A percentile compares a stretch with the other conserved stretches of the same genome.
phyloP scores from a whole-genome alignment of 2,888 invertebrate species.

The Drosophila cyrtoloma region DNA sequence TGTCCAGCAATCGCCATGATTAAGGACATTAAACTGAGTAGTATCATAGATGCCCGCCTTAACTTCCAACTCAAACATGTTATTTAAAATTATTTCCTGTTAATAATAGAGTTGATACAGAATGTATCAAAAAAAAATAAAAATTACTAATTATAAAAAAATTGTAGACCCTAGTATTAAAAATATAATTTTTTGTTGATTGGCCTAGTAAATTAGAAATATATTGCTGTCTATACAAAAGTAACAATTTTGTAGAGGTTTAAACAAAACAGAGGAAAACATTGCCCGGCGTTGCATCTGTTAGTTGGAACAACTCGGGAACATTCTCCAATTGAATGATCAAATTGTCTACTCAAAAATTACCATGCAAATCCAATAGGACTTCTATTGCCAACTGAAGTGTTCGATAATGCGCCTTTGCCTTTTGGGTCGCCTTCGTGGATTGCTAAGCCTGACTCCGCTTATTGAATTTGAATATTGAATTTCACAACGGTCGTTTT shows the following conservation, averaged over 20 bases:
- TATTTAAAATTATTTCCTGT: conserved; percentile 13
- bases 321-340: not conserved
- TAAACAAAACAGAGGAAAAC: not conserved
- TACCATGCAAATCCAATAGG: not conserved
- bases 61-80: not conserved
- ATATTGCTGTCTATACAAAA: not conserved
- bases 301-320: too few relatives aligned
- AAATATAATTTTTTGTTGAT: not conserved
- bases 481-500: not conserved
- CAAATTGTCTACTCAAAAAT: not conserved
- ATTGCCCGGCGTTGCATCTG: too few relatives aligned
- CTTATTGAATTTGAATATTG: not conserved
- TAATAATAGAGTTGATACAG: not conserved
- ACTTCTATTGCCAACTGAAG: not conserved
- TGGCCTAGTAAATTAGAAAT: not conserved
- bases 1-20: conserved; percentile 83
- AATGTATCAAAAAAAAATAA: not conserved
- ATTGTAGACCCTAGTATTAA: not conserved
- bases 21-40: conserved; percentile 67
- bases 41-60: conserved; percentile 45
- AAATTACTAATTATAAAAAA: not conserved
- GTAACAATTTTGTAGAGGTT: not conserved
- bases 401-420: not conserved
- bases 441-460: not conserved
- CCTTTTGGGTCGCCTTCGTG: not conserved